Evolutionary conservation across 1,140 invertebrate genomes (phyloP).

Genomic region (Ceratosolen solmsi): DNA sequence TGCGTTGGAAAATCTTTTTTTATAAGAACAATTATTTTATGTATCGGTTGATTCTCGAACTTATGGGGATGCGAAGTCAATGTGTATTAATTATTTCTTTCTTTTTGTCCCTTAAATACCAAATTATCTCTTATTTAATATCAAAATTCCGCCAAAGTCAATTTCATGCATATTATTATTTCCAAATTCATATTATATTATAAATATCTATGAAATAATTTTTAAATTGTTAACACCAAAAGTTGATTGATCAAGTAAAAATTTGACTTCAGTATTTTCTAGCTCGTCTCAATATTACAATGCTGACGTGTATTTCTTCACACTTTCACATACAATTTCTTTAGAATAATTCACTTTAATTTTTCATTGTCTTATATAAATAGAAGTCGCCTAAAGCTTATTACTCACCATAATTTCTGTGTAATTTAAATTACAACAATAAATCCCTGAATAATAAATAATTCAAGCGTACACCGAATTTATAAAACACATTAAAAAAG

Average conservation of each 20-base stretch:
- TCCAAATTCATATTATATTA: conserved; percentile 26
- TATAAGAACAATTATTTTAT: conserved; percentile 6
- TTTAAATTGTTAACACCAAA: conserved; percentile 27
- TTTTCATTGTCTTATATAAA: conserved; percentile 21
- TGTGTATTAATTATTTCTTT: conserved; percentile 34
- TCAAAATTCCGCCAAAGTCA: conserved; percentile 45
- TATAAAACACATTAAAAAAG: conserved; percentile 36
- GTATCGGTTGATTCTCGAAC: conserved; percentile 40
- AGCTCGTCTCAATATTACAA: conserved; percentile 38
- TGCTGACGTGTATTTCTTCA: conserved; percentile 47
- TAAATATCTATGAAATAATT: not conserved
- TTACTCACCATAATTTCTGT: conserved; percentile 40
- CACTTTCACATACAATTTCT: conserved; percentile 25
- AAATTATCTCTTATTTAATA: conserved; percentile 42
- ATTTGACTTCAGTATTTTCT: conserved; percentile 44
- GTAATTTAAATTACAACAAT: conserved; percentile 23
- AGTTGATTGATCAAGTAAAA: conserved; percentile 27
- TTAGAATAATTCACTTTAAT: conserved; percentile 26
- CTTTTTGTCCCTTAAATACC: conserved; percentile 43
- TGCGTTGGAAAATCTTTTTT: conserved; percentile 42
- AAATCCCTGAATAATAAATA: conserved; percentile 45
- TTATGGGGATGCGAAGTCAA: conserved; percentile 45
- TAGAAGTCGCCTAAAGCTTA: conserved; percentile 20
- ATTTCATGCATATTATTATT: conserved; percentile 31
- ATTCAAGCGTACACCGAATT: conserved; percentile 39